phyloP scores from a whole-genome alignment of 2,888 invertebrate species.

The Drosophila sordidula region DNA sequence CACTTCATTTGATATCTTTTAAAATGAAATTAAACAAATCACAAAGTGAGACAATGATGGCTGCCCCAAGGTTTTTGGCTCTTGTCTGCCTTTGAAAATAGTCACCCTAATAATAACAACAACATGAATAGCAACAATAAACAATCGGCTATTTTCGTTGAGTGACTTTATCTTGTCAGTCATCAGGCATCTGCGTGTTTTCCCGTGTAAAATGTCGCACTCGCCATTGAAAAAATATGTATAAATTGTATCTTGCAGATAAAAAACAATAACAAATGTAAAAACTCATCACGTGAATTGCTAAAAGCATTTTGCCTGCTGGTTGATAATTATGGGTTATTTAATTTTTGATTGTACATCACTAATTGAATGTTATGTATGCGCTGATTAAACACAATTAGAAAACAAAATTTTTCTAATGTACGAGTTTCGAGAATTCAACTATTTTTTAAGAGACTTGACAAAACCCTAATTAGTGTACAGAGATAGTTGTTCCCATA shows the following conservation, averaged over 20 bases:
- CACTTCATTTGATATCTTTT: constrained; percentile 45
- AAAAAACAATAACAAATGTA: constrained; percentile 34
- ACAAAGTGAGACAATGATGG: constrained; percentile 16
- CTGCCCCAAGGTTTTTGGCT: constrained; percentile 10
- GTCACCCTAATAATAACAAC: constrained; percentile 1
- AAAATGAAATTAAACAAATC: constrained; percentile 47
- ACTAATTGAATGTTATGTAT: constrained; percentile 5
- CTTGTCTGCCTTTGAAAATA: constrained; percentile 1
- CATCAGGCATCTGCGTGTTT: constrained; percentile 42
- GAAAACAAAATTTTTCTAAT: constrained; percentile 13
- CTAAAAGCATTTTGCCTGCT: constrained; percentile 14
- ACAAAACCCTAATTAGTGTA: constrained; percentile 4
- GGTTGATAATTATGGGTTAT: constrained; percentile 6
- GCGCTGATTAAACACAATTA: constrained; percentile 9
- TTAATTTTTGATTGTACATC: constrained; percentile 8
- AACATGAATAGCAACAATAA: constrained; percentile 28
- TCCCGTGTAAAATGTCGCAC: constrained; percentile 65
- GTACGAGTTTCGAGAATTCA: not conserved
- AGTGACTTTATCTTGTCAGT: constrained; percentile 57
- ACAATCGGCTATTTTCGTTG: constrained; percentile 45
- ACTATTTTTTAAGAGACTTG: not conserved
- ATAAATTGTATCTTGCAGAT: constrained; percentile 38
- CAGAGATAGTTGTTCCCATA: constrained; percentile 2
- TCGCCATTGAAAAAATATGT: constrained; percentile 24
- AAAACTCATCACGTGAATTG: constrained; percentile 37